Evolutionary conservation across 2,113 vertebrate genomes (phyloP), one percentile per base, ranked within the genome.

Genomic region (Pithys albifrons): DNA sequence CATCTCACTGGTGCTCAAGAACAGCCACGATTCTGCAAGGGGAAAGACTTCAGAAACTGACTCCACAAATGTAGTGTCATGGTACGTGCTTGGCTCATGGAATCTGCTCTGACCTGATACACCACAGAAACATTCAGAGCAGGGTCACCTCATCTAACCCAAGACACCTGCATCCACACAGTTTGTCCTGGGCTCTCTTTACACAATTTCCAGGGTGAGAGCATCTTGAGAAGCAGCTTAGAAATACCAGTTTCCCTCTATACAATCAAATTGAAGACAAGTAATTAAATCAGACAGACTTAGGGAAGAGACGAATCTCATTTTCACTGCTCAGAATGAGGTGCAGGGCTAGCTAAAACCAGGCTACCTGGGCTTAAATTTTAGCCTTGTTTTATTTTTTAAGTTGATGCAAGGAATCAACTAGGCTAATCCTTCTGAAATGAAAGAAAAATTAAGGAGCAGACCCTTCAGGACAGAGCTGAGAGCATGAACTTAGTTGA

Each of bases 61-160:
- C 33, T 39, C 2, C 2, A 1, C 27, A 49, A 8, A 6, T 37
- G 14, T 2, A 25, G 33, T 0, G 20, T 8, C 65, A 11, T 0
- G 31, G 16, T 8, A 5, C 3, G 2, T 7, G 70, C 54, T 84
- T 46, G 13, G 64, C 85, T 76, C 51, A 7, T 7, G 8, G 35
- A 11, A 57, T 9, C 27, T 2, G 20, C 52, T 73, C 43, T 24
- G 31, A 73, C 9, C 51, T 29, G 41, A 72, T 16, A 8, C 20
- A 33, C n/a, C 86, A 20, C 46, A 22, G 46, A 29, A 35, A 35
- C 0, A 0, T 8, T 22, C 9, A 5, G 7, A 57, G 31, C 0
- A 3, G 12, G 19, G 43, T 55, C 65, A 57, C 35, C 58, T 33
- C 9, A 0, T 12, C 57, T 29, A n/a, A 69, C 14, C 52, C 62